Base-by-base conservation (phyloP, 2,797 vertebrate species). In the Chaetophractus vellerosus region DNA sequence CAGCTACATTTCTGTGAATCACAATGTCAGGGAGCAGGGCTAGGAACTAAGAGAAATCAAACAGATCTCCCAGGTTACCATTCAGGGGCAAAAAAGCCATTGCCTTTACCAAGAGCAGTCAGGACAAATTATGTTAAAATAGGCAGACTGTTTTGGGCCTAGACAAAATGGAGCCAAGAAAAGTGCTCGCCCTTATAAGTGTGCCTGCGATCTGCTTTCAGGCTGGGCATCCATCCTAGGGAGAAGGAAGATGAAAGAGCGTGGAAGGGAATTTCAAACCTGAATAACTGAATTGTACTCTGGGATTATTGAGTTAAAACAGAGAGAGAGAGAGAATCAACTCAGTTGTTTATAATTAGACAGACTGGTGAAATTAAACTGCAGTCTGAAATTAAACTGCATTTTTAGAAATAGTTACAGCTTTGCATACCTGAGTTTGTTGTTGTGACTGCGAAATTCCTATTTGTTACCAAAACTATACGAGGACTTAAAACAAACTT, bases 401-500 rank as follows among this genome's bases (percentile, higher is more conserved):
- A 87, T 80, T 88, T 85, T 79, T 23, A 92, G 21, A 94, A 92
- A 55, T 4, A 82, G 45, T 28, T 88, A 31, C 33, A 80, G 71
- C 45, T 91, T 79, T 86, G 36, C 41, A 87, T 45, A 93, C 14
- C 59, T 83, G 79, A 86, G 9, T 80, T 86, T 90, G 26, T 23
- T 88, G 48, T 74, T 11, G 18, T 68, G 38, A 80, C n/a, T 72
- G 24, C 66, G 68, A 95, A 90, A 81, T 61, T 79, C 4, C 38
- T 90, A 57, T 66, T 91, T 88, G 69, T 68, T 83, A 93, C 50
- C 18, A 33, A 88, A 52, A 81, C 16, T n/a, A 15, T 45, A 95
- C 36, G 3, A 85, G 6, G 23, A 87, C 33, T 55, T 41, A 95
- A 93, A 90, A 72, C 52, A 93, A 89, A 95, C 28, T 57, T 78